These are phyloP conservation scores for Catharus bicknelli DNA, from an alignment of 2,113 vertebrate genomes.

Conservation along the genomic window DNA sequence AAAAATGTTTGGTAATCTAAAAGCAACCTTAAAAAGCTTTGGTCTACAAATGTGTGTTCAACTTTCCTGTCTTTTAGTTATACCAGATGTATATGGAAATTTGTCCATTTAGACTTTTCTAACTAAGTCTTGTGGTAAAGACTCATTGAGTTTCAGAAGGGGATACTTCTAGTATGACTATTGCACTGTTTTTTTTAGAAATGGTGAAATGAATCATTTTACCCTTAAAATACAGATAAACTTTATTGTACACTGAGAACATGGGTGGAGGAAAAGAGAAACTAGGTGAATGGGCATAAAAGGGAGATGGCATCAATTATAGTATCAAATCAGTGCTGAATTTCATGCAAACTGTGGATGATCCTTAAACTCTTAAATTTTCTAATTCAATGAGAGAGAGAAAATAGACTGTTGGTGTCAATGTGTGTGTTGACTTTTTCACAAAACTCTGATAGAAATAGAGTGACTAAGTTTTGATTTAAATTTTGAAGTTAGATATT, in stretches of 20 bases:
- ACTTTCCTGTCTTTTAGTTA: conserved; percentile 58
- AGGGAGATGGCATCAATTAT: conserved; percentile 16
- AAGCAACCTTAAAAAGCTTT: conserved; percentile 61
- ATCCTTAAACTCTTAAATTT: conserved; percentile 31
- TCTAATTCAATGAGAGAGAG: conserved; percentile 14
- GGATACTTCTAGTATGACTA: conserved; percentile 18
- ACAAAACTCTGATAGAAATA: conserved; percentile 42
- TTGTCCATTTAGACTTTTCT: conserved; percentile 72
- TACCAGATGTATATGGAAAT: conserved; percentile 46
- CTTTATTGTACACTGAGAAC: conserved; percentile 43
- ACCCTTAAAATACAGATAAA: conserved; percentile 38
- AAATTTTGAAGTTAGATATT: conserved; percentile 37
- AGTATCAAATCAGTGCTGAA: conserved; percentile 32
- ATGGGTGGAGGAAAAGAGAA: not conserved
- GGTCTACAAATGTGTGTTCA: conserved; percentile 65
- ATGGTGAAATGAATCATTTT: conserved; percentile 27
- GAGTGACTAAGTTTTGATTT: conserved; percentile 24
- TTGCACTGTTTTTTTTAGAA: conserved; percentile 54
- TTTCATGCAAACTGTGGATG: conserved; percentile 19
- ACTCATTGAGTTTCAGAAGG: conserved; percentile 40
- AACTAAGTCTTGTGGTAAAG: conserved; percentile 64
- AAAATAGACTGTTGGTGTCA: not conserved
- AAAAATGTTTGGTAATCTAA: conserved; percentile 70
- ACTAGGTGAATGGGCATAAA: not conserved
- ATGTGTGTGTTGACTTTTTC: conserved; percentile 18